Percentiles rank a stretch among this genome's conserved stretches.
Evolutionary conservation across 2,888 invertebrate species (phyloP).

Genomic region (Chymomyza procnemis): DNA sequence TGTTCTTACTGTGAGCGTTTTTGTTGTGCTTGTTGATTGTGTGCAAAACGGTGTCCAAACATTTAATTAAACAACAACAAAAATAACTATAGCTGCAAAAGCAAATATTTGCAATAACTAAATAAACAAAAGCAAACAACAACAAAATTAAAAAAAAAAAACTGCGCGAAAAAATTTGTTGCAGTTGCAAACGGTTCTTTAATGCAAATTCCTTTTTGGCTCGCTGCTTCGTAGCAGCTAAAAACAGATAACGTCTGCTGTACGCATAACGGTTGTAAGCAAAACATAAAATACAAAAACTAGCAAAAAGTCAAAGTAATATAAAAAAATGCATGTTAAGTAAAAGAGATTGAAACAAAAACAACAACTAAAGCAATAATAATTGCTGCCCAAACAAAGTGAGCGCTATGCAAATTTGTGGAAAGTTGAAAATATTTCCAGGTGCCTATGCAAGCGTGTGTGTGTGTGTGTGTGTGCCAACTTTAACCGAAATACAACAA

Average conservation of each 20-base stretch:
- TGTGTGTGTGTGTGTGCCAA: constrained; percentile 5
- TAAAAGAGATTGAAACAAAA: constrained; percentile 2
- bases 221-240: background rate
- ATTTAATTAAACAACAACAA: constrained; percentile 16
- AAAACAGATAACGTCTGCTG: constrained; percentile 11
- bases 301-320: background rate
- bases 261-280: constrained; percentile 7
- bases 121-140: constrained; percentile 30
- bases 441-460: background rate
- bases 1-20: constrained; percentile 3
- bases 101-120: constrained; percentile 27
- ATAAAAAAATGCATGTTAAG: constrained; percentile 2
- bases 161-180: constrained; percentile 6
- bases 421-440: background rate
- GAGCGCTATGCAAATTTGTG: constrained; percentile 20
- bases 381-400: constrained; percentile 13
- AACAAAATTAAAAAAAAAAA: constrained; percentile 17
- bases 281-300: constrained; percentile 34
- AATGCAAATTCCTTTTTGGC: constrained; percentile 27
- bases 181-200: constrained; percentile 46
- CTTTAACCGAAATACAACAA: too few species aligned
- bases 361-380: background rate
- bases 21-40: background rate
- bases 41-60: constrained; percentile 12
- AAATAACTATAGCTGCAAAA: constrained; percentile 19